phyloP scores from a whole-genome alignment of 2,113 vertebrate species.

The Brienomyrus longianalis region DNA sequence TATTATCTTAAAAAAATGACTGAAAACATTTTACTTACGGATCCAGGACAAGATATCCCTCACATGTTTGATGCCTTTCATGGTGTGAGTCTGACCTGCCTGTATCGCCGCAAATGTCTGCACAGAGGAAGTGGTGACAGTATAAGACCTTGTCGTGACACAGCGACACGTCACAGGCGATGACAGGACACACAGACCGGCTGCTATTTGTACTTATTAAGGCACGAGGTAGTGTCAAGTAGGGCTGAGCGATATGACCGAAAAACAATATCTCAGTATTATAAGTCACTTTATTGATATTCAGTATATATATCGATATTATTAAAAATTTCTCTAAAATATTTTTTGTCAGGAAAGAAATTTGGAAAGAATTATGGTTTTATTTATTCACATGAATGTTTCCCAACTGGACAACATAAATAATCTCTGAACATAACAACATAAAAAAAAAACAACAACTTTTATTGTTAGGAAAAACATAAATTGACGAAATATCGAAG shows the following conservation, averaged over 20 bases:
- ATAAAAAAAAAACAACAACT: background rate
- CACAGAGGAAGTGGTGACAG: background rate
- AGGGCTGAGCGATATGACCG: background rate
- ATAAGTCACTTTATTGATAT: background rate
- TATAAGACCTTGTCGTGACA: background rate
- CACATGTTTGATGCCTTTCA: background rate
- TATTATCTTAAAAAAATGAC: background rate
- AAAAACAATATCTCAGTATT: background rate
- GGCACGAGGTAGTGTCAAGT: background rate
- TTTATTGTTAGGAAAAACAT: too few species aligned
- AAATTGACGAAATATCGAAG: too few species aligned
- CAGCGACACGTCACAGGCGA: background rate
- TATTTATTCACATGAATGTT: background rate
- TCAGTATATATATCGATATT: background rate
- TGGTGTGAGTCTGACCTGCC: background rate
- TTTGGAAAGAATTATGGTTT: background rate
- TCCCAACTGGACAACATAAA: background rate
- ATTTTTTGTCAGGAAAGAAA: background rate
- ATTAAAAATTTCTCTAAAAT: background rate
- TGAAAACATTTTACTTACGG: background rate
- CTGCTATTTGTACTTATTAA: background rate
- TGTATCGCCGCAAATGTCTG: background rate
- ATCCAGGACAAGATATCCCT: background rate
- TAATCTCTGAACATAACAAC: background rate
- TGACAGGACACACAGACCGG: background rate